Evolutionary conservation across 2,888 invertebrate genomes (phyloP).

Genomic region (Micoletzkya japonica): DNA sequence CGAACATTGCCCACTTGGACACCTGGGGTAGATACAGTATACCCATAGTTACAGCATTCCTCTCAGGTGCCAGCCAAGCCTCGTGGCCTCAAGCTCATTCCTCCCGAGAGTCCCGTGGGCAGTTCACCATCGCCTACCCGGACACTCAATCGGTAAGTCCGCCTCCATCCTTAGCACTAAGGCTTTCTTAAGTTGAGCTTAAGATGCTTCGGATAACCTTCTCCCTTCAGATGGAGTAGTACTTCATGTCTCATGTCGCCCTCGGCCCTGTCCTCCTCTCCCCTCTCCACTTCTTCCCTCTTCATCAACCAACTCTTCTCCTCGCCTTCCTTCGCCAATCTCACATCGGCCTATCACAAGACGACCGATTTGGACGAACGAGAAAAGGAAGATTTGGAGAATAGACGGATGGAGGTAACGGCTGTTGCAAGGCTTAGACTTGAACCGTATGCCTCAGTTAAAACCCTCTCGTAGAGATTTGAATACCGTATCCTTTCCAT

Average conservation of each 20-base stretch:
- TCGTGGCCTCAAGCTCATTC: conserved; percentile 40
- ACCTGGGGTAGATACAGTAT: too few species aligned
- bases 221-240: conserved; percentile 10
- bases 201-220: neutral
- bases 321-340: conserved; percentile 45
- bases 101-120: conserved; percentile 22
- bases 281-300: conserved; percentile 39
- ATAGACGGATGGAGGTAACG: conserved; percentile 22
- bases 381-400: conserved; percentile 26
- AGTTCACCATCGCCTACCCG: conserved; percentile 5
- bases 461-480: too few species aligned
- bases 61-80: conserved; percentile 47
- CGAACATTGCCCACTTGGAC: too few species aligned
- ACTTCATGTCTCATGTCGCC: conserved; percentile 12
- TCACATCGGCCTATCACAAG: conserved; percentile 25
- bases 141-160: conserved; percentile 40
- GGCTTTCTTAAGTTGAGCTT: neutral
- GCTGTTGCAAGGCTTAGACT: too few species aligned
- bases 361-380: conserved; percentile 10
- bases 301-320: conserved; percentile 46
- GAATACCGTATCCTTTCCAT: too few species aligned
- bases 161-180: neutral
- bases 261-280: conserved; percentile 18
- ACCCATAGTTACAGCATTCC: conserved; percentile 34
- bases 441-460: too few species aligned